Base-by-base conservation (phyloP, 2,797 vertebrate species). In the Chiropotes sagulatus region DNA sequence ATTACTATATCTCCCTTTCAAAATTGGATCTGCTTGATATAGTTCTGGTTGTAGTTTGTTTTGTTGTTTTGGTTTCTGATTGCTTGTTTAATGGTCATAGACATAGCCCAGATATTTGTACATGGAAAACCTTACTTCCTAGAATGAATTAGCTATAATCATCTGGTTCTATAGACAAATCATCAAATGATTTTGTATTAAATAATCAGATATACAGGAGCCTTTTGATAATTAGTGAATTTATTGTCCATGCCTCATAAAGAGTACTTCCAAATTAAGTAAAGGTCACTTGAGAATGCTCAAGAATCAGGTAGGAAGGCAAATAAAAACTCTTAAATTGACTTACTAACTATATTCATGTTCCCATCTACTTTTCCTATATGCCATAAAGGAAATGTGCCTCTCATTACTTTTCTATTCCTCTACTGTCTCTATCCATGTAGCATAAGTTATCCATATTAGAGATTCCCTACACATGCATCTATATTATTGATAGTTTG, bases 81-180 rank as follows among this genome's bases (percentile, higher is more conserved):
- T 61, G 28, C 48, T 89, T 94, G 36, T 58, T 54, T 78, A 54
- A 85, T 82, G 46, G 17, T 90, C 28, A 22, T 19, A 91, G 64
- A 24, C 28, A 9, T 11, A 52, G 33, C 72, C 10, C 7, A 85
- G 22, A 10, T 64, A 96, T 44, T 76, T 76, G 91, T 52, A 46
- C 13, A 33, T 28, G 20, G 48, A 95, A 91, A 96, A 93, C 9
- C 17, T 92, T 79, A 79, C 39, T 67, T 93, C 87, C 85, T 93
- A 89, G 76, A 93, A 86, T 64, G 52, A 80, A 90, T 73, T 50
- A 67, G 13, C 70, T 94, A 83, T 14, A 76, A 52, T 9, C 57
- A 10, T 90, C 58, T 76, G 36, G 11, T 67, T 57, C 36, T 89
- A 36, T 15, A 12, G 33, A 64, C 2, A 90, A 90, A 72, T 39